phyloP scores from a whole-genome alignment of 2,797 vertebrate genomes.

The Acanthurus lineatus region DNA sequence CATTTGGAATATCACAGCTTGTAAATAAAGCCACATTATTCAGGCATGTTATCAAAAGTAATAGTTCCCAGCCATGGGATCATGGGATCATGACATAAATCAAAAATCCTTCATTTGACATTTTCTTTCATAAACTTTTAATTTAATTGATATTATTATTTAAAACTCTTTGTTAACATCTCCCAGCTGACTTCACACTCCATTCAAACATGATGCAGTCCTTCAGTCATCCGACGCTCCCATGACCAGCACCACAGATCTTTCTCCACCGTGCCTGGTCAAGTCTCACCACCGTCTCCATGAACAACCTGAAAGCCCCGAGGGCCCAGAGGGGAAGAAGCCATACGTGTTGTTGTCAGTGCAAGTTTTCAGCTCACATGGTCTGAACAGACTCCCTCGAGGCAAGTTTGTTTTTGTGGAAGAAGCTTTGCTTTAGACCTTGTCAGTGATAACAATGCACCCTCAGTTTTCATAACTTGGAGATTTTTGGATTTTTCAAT shows the following conservation, averaged over 20 bases:
- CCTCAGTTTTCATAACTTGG: not conserved
- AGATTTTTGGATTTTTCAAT: too few species aligned
- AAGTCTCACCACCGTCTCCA: constrained; percentile 19
- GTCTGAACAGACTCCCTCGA: not conserved
- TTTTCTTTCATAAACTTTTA: not conserved
- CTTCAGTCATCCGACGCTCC: constrained; percentile 65
- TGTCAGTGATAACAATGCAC: not conserved
- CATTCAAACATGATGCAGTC: constrained; percentile 42
- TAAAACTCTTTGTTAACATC: constrained; percentile 14
- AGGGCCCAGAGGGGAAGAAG: constrained; percentile 24
- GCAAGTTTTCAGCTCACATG: constrained; percentile 33
- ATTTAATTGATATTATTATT: constrained; percentile 29
- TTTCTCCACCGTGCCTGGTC: not conserved
- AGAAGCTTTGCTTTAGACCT: not conserved
- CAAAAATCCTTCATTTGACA: not conserved
- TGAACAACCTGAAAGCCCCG: constrained; percentile 25
- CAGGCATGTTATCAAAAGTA: not conserved
- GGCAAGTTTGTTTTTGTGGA: not conserved
- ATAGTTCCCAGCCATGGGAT: not conserved
- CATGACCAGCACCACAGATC: constrained; percentile 58
- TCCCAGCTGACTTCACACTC: constrained; percentile 52
- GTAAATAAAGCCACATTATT: not conserved
- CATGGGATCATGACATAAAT: not conserved
- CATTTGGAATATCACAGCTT: too few species aligned
- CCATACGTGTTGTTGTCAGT: constrained; percentile 15